Evolutionary conservation across 2,113 vertebrate species (phyloP).

Genomic region (Vicugna pacos): DNA sequence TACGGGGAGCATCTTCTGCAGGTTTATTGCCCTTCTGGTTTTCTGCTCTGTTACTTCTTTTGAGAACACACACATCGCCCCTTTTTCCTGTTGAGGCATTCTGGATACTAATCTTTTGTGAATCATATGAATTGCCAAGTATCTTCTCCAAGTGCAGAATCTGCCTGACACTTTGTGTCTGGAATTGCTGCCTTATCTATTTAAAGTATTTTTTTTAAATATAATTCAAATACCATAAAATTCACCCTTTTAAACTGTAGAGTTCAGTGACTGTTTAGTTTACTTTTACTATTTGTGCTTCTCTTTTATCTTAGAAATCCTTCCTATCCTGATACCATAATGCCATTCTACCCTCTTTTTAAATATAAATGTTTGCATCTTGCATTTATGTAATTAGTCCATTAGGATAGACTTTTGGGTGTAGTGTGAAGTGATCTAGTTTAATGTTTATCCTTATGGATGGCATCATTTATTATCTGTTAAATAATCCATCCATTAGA

Average conservation of each 20-base stretch:
- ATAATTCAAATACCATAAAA: background rate
- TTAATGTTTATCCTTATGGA: background rate
- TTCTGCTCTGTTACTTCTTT: background rate
- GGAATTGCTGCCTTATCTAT: background rate
- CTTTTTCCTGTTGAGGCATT: background rate
- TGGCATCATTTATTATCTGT: background rate
- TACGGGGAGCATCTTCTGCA: background rate
- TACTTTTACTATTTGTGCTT: background rate
- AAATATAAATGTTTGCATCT: background rate
- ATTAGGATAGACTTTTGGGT: background rate
- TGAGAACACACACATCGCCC: background rate
- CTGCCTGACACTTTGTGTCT: background rate
- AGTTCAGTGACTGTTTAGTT: background rate
- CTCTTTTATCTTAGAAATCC: conserved; percentile 8
- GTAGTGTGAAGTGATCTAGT: background rate
- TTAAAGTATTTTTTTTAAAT: background rate
- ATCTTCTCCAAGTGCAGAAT: background rate
- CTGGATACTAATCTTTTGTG: background rate
- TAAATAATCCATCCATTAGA: background rate
- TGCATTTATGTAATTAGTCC: background rate
- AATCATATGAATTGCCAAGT: background rate
- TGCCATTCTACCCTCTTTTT: background rate
- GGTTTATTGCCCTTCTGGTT: background rate
- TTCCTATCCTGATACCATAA: background rate
- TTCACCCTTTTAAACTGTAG: background rate